Evolutionary conservation across 2,113 vertebrate species (phyloP).

Genomic region (Dinomys branickii): DNA sequence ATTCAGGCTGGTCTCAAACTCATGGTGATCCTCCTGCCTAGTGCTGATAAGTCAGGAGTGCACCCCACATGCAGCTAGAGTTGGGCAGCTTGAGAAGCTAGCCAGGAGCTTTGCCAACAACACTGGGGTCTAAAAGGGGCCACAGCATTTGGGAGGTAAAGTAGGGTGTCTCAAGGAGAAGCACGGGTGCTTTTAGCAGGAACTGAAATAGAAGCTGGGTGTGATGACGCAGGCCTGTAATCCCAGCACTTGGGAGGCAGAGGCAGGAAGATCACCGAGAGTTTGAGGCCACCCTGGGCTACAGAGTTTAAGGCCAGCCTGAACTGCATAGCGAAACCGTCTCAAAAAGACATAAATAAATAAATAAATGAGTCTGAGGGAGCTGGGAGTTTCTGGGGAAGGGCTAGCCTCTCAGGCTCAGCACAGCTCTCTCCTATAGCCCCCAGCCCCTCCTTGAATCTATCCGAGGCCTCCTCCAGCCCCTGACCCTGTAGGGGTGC

Average conservation of each 20-base stretch:
- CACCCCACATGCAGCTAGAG: not conserved
- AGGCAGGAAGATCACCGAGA: not conserved
- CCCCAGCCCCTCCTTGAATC: not conserved
- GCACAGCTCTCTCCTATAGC: not conserved
- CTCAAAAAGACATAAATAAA: no score
- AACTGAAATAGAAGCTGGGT: not conserved
- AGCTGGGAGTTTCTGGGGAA: not conserved
- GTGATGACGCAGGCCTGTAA: not conserved
- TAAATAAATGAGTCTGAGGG: not conserved
- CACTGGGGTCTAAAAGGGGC: fast-evolving
- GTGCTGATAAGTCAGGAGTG: not conserved
- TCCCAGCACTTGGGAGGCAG: not conserved
- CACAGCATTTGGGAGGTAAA: not conserved
- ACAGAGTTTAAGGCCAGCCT: no score
- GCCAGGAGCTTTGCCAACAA: not conserved
- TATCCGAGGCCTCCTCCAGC: not conserved
- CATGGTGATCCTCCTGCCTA: not conserved
- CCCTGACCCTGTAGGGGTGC: not conserved
- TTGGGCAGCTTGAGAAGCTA: not conserved
- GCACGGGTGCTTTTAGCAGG: not conserved
- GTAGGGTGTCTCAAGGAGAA: not conserved
- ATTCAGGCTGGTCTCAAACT: not conserved
- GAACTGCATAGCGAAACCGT: no score
- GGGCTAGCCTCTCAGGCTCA: not conserved
- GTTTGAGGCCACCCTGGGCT: not conserved